phyloP scores from a whole-genome alignment of 1,140 invertebrate genomes.

The Vollenhovia emeryi region DNA sequence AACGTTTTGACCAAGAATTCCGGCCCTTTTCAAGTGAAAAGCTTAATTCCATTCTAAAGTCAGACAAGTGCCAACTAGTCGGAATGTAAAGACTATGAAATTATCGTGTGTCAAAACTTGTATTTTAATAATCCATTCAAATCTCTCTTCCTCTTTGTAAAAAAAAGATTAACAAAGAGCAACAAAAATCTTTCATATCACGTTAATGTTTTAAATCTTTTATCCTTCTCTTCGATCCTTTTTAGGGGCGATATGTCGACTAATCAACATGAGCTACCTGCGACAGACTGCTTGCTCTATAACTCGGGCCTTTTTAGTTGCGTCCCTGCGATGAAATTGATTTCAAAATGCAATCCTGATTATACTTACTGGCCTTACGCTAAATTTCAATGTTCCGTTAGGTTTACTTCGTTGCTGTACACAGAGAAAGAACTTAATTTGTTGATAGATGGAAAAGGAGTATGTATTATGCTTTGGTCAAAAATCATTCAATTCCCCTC shows the following conservation, averaged over 20 bases:
- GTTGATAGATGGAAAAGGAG: constrained; percentile 74
- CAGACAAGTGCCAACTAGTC: no score
- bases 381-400: constrained; percentile 79
- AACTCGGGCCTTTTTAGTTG: constrained; percentile 75
- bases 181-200: background rate
- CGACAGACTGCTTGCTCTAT: constrained; percentile 74
- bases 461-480: constrained; percentile 50
- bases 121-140: background rate
- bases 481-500: background rate
- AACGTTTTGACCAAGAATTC: no score
- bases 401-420: constrained; percentile 86
- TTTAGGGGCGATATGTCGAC: constrained; percentile 75
- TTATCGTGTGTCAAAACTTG: no score
- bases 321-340: constrained; percentile 72
- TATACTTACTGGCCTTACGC: constrained; percentile 83
- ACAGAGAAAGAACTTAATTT: constrained; percentile 87
- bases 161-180: no score
- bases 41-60: no score
- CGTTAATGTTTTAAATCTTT: background rate
- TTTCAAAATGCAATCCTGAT: constrained; percentile 77
- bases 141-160: no score
- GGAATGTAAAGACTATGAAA: no score
- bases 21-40: no score
- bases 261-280: constrained; percentile 68
- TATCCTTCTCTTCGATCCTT: constrained; percentile 24